Base-by-base conservation (phyloP, 2,888 invertebrate genomes). In the Subacronicta megacephala region DNA sequence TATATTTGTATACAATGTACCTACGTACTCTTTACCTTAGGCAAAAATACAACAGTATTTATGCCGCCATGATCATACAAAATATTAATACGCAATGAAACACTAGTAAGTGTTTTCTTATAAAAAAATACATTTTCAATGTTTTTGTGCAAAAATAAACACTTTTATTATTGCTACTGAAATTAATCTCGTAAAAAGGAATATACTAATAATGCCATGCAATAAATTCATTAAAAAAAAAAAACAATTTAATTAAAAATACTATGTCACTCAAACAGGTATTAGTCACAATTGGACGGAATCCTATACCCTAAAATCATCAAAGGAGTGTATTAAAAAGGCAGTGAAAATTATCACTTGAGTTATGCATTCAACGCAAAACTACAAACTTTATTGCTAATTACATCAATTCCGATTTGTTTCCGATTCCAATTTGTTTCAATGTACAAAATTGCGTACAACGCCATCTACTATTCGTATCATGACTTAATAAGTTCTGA, bases 301-400 rank as follows among this genome's bases (percentile, higher is more conserved):
- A 52, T 65, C 26, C 56, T 26, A 66, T 51, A 61, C 43, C 50
- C 46, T 60, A 63, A 63, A 63, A 57, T 54, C 10, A 61, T 54
- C 18, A 60, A 68, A 36, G 52, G 57, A 57, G 47, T 56, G 50
- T 65, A 52, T 68, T 45, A 53, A 59, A 72, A 77, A 69, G 85
- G 85, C 84, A 86, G 85, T 85, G 84, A 78, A 66, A 31, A 67
- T 56, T 83, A 84, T 85, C 82, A 84, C 83, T 81, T 75, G 49
- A 75, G 55, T 71, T 38, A 71, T 70, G 79, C 84, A 82, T 82
- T 81, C 80, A 56, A 53, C 33, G 44, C 50, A 45, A 58, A 50
- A 44, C 44, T 26, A 56, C 58, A 58, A 50, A 44, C 44, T 26
- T 57, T 59, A 66, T 40, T 62, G 33, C 40, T 52, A 51, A 59